Evolutionary conservation across 2,797 vertebrate species (phyloP), one percentile per base, ranked within the genome.

Genomic region (Centropyge bicolor): DNA sequence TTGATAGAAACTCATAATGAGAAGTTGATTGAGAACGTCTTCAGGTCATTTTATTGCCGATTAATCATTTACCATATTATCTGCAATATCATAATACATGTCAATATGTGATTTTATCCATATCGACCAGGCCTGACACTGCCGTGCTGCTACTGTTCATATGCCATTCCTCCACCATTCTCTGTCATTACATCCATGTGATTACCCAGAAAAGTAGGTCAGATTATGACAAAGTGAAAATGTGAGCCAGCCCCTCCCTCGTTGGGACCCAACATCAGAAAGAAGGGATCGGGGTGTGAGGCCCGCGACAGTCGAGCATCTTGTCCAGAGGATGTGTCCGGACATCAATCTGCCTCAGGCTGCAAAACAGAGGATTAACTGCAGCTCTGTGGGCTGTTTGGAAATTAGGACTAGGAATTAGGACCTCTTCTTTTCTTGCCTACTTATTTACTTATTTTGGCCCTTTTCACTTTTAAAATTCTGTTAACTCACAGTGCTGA

Each of bases 331-430:
- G 68, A 86, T 71, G 57, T 54, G 65, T 77, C 76, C 66, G 49
- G 80, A 79, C 74, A 80, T 82, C 56, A 85, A 24, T 72, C 70
- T 43, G 68, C 79, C 76, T 51, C 27, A 0, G 70, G 85, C 61
- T 73, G 76, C 67, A 70, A 72, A 80, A 84, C 43, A 71, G 43
- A 65, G 67, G 80, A 87, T 89, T 85, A 88, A 61, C 77, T 74
- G 65, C 55, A 74, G 79, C 77, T 89, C 72, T 74, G 81, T 78
- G 56, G 75, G 59, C 59, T 75, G 70, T 78, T 86, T 84, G 54
- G 7, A 74, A 82, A 83, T 74, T 13, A 74, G 48, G 65, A 79
- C 27, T 31, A 31, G 27, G 27, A 31, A 31, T 31, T 31, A 31
- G 27, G 27, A 31, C 48, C 80, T 65, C 22, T 36, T 43, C 27